Conservation (phyloP, 2,888 invertebrate species). For the Lysandra bellargus region DNA sequence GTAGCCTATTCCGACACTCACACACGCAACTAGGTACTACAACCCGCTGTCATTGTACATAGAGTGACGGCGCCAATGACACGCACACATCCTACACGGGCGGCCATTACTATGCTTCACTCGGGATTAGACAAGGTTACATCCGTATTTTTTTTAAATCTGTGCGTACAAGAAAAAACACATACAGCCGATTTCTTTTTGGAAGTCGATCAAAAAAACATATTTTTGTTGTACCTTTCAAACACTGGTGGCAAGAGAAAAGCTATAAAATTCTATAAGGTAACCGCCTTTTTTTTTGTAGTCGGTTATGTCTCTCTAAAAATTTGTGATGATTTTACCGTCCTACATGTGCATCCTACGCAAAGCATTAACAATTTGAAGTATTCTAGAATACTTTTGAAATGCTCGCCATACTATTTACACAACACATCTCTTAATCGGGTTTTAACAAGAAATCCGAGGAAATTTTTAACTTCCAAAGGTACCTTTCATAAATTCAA, state of each 20-base stretch:
- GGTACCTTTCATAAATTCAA: neutral
- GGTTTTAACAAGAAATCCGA: conserved; percentile 14
- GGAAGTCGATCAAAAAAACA: too few relatives aligned
- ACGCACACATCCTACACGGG: too few relatives aligned
- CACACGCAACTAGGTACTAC: too few relatives aligned
- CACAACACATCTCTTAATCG: conserved; percentile 1
- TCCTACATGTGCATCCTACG: neutral
- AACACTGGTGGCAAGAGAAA: neutral
- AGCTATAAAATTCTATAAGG: neutral
- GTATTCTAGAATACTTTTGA: conserved; percentile 72
- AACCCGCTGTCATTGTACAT: too few relatives aligned
- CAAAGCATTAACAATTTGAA: conserved; percentile 65
- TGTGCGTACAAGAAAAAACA: too few relatives aligned
- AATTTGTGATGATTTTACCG: neutral
- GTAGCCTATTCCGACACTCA: too few relatives aligned
- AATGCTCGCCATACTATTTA: conserved; percentile 52
- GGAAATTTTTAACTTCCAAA: conserved; percentile 6
- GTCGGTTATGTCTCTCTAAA: neutral
- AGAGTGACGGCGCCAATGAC: too few relatives aligned
- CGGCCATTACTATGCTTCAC: too few relatives aligned
- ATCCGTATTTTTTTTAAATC: too few relatives aligned
- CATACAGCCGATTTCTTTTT: too few relatives aligned
- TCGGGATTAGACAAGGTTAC: too few relatives aligned
- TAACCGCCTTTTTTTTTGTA: neutral
- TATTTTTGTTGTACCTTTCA: neutral